Evolutionary conservation across 1,140 invertebrate species (phyloP), one percentile per base, ranked within the genome.

Genomic region (Achatina immaculata): DNA sequence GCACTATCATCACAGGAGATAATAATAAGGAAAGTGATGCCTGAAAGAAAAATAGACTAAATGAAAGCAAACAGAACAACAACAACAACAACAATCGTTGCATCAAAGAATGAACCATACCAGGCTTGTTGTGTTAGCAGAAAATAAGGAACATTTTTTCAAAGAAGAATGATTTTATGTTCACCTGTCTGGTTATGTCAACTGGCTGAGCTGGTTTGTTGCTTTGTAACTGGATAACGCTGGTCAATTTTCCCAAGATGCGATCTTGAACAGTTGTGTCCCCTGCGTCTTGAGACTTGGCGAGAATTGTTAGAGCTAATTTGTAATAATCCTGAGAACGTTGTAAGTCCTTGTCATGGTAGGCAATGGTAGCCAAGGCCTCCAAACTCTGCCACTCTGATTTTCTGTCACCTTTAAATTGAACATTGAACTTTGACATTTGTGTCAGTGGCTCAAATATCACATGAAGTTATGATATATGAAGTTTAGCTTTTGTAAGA

Each of bases 381-480:
- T 80, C 79, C 4, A 73, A 34, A 45, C 48, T 58, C 43, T 80
- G 79, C 79, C 79, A 80, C 42, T 80, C 79, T 28, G 79, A 28
- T 28, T 80, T 72, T 3, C 21, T 42, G 43, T 80, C 79, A 73
- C 71, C 79, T 80, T 42, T 36, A 68, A 31, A n/a, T 31, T 7
- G 51, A 24, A 48, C 7, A 45, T n/a, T n/a, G n/a, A n/a, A n/a
- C n/a, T n/a, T n/a, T n/a, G n/a, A n/a, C n/a, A n/a, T n/a, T n/a
- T n/a, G n/a, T n/a, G n/a, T n/a, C n/a, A n/a, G n/a, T n/a, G n/a
- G n/a, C n/a, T n/a, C n/a, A n/a, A n/a, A n/a, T n/a, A n/a, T n/a
- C n/a, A n/a, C n/a, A n/a, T n/a, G n/a, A n/a, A n/a, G n/a, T n/a
- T n/a, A n/a, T n/a, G n/a, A n/a, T n/a, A n/a, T n/a, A n/a, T n/a